These are phyloP conservation scores for Megalurothrips usitatus DNA, from an alignment of 2,888 invertebrate genomes.

Conservation along the genomic window DNA sequence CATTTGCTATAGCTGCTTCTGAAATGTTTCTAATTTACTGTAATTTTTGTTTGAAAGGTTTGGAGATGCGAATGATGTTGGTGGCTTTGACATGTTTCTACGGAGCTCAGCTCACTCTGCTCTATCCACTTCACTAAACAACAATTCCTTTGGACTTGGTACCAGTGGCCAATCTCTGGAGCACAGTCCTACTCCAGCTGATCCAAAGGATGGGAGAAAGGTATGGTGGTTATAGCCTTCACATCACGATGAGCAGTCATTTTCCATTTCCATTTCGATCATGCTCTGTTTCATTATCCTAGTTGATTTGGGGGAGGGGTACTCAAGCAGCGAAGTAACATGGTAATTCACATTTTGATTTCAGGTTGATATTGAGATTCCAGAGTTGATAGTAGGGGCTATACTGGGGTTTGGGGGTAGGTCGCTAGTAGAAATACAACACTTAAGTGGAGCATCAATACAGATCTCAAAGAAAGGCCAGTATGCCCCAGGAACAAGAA, in stretches of 20 bases:
- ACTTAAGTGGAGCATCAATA: slow-evolving; percentile 94
- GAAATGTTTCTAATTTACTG: not conserved
- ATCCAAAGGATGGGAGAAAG: slow-evolving; percentile 13
- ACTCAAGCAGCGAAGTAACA: too few species aligned
- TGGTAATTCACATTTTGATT: not conserved
- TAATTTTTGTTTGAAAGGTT: slow-evolving; percentile 23
- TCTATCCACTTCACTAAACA: slow-evolving; percentile 69
- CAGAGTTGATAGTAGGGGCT: slow-evolving; percentile 94
- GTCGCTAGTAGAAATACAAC: slow-evolving; percentile 94
- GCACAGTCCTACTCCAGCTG: slow-evolving; percentile 29
- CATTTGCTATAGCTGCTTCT: not conserved
- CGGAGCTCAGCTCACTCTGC: slow-evolving; percentile 68
- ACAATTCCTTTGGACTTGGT: slow-evolving; percentile 83
- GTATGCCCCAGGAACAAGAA: slow-evolving; percentile 94
- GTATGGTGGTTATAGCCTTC: not conserved
- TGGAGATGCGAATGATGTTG: slow-evolving; percentile 24
- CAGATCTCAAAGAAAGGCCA: slow-evolving; percentile 98
- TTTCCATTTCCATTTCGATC: slow-evolving; percentile 1
- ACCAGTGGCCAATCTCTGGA: slow-evolving; percentile 44
- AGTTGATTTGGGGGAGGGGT: slow-evolving; percentile 20
- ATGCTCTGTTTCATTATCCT: slow-evolving; percentile 3
- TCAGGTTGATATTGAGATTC: slow-evolving; percentile 79
- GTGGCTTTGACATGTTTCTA: slow-evolving; percentile 42
- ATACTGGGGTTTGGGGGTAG: slow-evolving; percentile 95
- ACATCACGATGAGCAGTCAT: too few species aligned